Evolutionary conservation across 2,113 vertebrate genomes (phyloP), one percentile per base, ranked within the genome.

Genomic region (Cololabis saira): DNA sequence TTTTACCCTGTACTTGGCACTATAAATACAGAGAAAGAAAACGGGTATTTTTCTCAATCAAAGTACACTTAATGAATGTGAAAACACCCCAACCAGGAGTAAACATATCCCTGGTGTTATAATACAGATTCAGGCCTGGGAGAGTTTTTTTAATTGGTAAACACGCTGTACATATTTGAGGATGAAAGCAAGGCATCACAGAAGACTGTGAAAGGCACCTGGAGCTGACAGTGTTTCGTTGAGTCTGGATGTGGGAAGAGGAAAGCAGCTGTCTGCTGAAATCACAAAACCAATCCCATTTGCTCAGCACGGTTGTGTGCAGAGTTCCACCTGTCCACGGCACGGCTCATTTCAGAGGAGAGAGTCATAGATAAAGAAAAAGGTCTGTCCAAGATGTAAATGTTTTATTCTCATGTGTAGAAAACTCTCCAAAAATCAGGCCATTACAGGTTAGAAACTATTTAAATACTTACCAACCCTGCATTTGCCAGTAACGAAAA

Each of bases 241-340:
- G 40, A 52, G 60, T 33, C 55, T 76, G 85, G 75, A 76, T 71
- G 19, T 41, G n/a, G 54, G 37, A 74, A 54, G 65, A 22, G 63
- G 50, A 49, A 48, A 75, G 47, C 76, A 89, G 76, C 72, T 81
- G 63, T 59, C 65, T 71, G 53, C 73, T 48, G 65, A 75, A 85
- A 84, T 81, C 73, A 67, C 65, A 71, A 57, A 81, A 85, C 61
- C 71, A 82, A 48, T 74, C 66, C 81, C 71, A 82, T 76, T 77
- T 71, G 60, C 68, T 74, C 60, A 2, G 55, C 64, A 61, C 74
- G n/a, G n/a, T n/a, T 69, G 58, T 77, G 71, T 62, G 19, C 57
- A 50, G 15, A 66, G 63, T 68, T 67, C 68, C 58, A 49, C 27
- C 30, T 78, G 74, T 71, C 22, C 14, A 12, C 54, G 40, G 27